Evolutionary conservation across 2,888 invertebrate genomes (phyloP).

Genomic region (Nomada fabriciana): DNA sequence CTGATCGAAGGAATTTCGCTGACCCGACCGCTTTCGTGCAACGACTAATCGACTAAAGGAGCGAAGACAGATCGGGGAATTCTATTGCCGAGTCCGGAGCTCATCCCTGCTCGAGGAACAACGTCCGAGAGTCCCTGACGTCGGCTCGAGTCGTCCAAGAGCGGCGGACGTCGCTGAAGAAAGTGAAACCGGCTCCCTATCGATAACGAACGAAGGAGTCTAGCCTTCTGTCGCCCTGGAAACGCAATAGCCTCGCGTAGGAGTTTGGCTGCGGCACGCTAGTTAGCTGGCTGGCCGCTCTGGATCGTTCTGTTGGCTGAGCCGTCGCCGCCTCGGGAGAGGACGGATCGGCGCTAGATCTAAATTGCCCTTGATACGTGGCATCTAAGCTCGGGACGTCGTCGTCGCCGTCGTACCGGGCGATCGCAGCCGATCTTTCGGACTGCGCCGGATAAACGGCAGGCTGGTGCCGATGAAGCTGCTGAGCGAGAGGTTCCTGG

Average conservation of each 20-base stretch:
- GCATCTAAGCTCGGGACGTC: constrained; percentile 25
- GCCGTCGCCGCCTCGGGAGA: neutral
- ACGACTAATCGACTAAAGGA: constrained; percentile 6
- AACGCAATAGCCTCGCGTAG: constrained; percentile 75
- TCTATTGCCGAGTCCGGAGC: neutral
- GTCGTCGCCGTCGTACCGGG: constrained; percentile 37
- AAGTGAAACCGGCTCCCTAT: neutral
- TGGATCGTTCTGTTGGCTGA: neutral
- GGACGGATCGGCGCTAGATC: neutral
- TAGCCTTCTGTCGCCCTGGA: constrained; percentile 74
- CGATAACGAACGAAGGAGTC: constrained; percentile 77
- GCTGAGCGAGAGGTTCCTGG: constrained; percentile 66
- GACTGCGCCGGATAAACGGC: constrained; percentile 36
- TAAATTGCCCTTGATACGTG: constrained; percentile 33
- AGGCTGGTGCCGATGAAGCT: constrained; percentile 63
- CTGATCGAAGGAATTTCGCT: neutral
- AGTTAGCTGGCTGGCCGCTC: constrained; percentile 2
- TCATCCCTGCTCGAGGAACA: neutral
- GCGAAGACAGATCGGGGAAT: constrained; percentile 8
- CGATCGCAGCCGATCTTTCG: constrained; percentile 29
- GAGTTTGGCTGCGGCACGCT: constrained; percentile 73
- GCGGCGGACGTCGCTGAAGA: neutral
- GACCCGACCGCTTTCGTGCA: neutral
- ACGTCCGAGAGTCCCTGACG: too few relatives aligned
- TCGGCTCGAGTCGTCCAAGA: constrained; percentile 5